Conservation (phyloP, 1,140 invertebrate genomes). For the Semibalanus balanoides region DNA sequence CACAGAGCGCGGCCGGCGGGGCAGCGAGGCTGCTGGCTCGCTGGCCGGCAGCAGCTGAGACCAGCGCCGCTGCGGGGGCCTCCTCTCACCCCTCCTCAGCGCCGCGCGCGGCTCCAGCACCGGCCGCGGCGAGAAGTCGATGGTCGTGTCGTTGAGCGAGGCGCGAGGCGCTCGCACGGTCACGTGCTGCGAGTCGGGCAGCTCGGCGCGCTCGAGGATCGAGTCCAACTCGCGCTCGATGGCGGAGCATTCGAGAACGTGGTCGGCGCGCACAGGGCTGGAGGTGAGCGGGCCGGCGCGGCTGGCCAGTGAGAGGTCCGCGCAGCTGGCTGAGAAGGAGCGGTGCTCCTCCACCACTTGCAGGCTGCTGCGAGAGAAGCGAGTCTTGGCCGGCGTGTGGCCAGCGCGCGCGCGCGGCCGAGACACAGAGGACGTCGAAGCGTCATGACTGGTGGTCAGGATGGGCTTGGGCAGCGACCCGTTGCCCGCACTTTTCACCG, state of each 20-base stretch:
- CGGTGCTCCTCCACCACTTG: neutral
- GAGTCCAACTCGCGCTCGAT: constrained; percentile 2
- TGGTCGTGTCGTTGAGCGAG: neutral
- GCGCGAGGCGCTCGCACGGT: neutral
- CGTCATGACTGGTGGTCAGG: neutral
- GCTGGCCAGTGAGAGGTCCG: neutral
- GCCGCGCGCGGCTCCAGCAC: no score
- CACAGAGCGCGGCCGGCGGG: neutral
- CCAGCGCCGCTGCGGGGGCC: neutral
- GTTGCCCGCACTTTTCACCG: neutral
- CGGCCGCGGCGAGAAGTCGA: neutral
- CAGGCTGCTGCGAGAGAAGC: neutral
- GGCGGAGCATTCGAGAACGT: neutral
- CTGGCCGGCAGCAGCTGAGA: neutral
- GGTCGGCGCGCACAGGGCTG: neutral
- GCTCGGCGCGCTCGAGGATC: constrained; percentile 3
- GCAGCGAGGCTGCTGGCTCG: neutral
- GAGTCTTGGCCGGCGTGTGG: neutral
- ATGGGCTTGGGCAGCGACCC: neutral
- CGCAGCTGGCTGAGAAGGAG: neutral
- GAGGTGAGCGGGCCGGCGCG: neutral
- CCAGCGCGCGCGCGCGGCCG: neutral
- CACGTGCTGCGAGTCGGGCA: neutral
- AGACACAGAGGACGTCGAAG: neutral
- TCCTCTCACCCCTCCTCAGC: neutral